Evolutionary conservation across 2,113 vertebrate species (phyloP).

Genomic region (Thomomys bottae): DNA sequence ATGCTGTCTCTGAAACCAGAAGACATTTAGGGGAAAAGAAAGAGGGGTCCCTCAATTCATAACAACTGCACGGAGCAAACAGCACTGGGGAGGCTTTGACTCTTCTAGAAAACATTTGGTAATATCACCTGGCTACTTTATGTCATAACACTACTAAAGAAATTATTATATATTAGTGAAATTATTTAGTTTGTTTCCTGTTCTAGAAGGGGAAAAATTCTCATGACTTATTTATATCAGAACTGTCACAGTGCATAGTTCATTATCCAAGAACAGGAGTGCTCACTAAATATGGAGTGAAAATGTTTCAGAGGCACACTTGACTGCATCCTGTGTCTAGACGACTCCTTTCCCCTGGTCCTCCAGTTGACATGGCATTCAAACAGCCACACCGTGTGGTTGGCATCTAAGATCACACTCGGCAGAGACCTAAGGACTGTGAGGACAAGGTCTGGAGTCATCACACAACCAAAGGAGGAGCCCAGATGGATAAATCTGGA

Average conservation of each 20-base stretch:
- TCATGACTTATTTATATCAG: neutral
- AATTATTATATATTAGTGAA: neutral
- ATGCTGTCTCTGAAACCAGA: neutral
- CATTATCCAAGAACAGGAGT: neutral
- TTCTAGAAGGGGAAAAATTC: neutral
- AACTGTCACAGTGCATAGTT: neutral
- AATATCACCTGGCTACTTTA: neutral
- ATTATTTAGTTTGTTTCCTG: neutral
- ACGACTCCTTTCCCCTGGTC: neutral
- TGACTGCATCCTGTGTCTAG: neutral
- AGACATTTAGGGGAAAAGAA: neutral
- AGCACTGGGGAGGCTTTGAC: neutral
- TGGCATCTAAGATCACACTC: neutral
- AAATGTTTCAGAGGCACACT: neutral
- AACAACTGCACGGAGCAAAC: neutral
- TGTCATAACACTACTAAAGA: neutral
- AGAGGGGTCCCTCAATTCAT: neutral
- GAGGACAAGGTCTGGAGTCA: neutral
- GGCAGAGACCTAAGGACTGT: neutral
- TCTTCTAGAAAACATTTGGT: neutral
- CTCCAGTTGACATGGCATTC: neutral
- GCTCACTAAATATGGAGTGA: neutral
- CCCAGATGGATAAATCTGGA: neutral
- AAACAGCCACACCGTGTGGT: neutral
- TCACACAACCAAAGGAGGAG: constrained; percentile 28